phyloP scores from a whole-genome alignment of 2,888 invertebrate genomes.

The Eurytoma californica region DNA sequence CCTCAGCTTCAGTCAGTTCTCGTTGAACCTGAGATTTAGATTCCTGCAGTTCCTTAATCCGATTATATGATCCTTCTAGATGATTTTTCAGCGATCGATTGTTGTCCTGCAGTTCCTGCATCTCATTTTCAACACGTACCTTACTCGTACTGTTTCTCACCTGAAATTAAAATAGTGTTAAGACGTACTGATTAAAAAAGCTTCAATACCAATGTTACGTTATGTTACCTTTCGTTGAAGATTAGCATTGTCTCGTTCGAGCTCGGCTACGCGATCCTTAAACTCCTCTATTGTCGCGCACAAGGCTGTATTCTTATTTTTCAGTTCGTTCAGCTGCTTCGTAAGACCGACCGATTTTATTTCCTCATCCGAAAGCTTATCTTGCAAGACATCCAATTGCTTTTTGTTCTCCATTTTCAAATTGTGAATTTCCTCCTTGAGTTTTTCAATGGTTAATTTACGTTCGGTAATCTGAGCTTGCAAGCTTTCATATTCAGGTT shows the following conservation, averaged over 20 bases:
- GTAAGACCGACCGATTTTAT: conserved; percentile 69
- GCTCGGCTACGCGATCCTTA: conserved; percentile 76
- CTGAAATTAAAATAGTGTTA: conserved; percentile 40
- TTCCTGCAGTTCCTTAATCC: conserved; percentile 66
- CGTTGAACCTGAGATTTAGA: conserved; percentile 62
- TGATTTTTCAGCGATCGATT: conserved; percentile 68
- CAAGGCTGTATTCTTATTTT: conserved; percentile 75
- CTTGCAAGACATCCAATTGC: conserved; percentile 60
- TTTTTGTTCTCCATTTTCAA: conserved; percentile 72
- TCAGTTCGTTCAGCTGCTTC: conserved; percentile 71
- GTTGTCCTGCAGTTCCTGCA: conserved; percentile 68
- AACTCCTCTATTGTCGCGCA: conserved; percentile 74
- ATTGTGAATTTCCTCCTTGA: conserved; percentile 72
- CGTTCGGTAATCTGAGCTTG: conserved; percentile 64
- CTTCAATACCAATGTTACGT: background rate
- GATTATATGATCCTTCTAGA: conserved; percentile 70
- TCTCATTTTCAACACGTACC: conserved; percentile 64
- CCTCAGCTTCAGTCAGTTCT: conserved; percentile 61
- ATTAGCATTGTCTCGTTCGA: conserved; percentile 75
- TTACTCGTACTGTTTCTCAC: conserved; percentile 77
- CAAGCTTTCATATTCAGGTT: conserved; percentile 66
- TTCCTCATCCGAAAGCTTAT: conserved; percentile 64
- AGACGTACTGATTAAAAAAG: background rate
- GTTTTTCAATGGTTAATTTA: conserved; percentile 66
- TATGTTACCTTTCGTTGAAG: conserved; percentile 62